phyloP scores from a whole-genome alignment of 2,888 invertebrate species.

The Zaprionus obscuricornis region DNA sequence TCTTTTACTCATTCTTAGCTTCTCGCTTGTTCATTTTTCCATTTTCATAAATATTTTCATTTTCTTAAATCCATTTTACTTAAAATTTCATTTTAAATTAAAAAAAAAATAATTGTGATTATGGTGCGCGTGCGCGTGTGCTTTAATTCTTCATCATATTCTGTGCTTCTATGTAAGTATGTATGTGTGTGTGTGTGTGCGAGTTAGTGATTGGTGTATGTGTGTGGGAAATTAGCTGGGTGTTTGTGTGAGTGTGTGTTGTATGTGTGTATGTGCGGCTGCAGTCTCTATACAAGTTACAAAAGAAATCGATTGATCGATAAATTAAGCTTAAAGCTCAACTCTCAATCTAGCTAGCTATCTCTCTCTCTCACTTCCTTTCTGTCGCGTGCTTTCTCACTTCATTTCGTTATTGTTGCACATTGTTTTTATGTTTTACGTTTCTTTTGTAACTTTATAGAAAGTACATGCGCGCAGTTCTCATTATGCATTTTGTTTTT shows the following conservation, averaged over 20 bases:
- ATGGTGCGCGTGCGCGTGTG: slow-evolving; percentile 31
- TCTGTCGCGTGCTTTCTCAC: not conserved
- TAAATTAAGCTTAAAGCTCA: slow-evolving; percentile 23
- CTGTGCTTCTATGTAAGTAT: slow-evolving; percentile 40
- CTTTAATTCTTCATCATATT: slow-evolving; percentile 11
- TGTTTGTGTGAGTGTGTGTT: slow-evolving; percentile 20
- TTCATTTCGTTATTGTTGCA: not conserved
- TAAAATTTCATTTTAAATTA: no score
- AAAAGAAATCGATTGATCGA: slow-evolving; percentile 61
- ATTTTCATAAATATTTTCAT: slow-evolving; percentile 43
- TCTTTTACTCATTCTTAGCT: slow-evolving; percentile 39
- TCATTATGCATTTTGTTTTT: slow-evolving; percentile 46
- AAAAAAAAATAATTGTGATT: no score
- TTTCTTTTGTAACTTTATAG: slow-evolving; percentile 81
- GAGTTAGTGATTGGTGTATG: slow-evolving; percentile 14
- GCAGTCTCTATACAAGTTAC: slow-evolving; percentile 82
- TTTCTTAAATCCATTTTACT: no score
- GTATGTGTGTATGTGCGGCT: slow-evolving; percentile 50
- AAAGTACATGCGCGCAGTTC: slow-evolving; percentile 76
- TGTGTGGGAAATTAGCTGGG: slow-evolving; percentile 33
- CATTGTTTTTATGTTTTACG: slow-evolving; percentile 25
- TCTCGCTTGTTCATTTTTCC: slow-evolving; percentile 33
- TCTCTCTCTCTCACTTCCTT: slow-evolving; percentile 14
- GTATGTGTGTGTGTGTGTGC: slow-evolving; percentile 26
- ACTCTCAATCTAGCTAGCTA: slow-evolving; percentile 20